Evolutionary conservation across 2,797 vertebrate genomes (phyloP).

Genomic region (Spinibarbus caldwelli): DNA sequence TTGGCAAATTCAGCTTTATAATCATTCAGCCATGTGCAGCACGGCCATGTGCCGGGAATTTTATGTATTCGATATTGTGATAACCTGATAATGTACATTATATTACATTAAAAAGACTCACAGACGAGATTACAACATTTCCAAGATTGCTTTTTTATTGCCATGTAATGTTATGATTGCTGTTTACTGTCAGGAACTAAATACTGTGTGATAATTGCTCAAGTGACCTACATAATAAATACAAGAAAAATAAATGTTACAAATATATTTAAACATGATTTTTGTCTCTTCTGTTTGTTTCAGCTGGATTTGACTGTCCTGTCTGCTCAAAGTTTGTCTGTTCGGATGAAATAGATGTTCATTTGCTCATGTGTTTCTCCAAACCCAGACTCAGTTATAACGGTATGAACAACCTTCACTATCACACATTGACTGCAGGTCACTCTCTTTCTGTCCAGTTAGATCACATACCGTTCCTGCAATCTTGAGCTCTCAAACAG

Average conservation of each 20-base stretch:
- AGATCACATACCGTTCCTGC: neutral
- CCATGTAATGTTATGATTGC: neutral
- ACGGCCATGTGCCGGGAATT: neutral
- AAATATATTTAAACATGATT: neutral
- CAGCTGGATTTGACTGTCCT: conserved; percentile 93
- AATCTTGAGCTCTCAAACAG: neutral
- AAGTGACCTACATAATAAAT: neutral
- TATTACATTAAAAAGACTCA: neutral
- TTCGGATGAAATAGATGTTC: conserved; percentile 94
- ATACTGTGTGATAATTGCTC: neutral
- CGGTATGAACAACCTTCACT: conserved; percentile 80
- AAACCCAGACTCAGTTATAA: conserved; percentile 96
- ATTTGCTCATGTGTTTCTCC: conserved; percentile 97
- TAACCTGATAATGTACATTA: neutral
- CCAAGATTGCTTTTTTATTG: neutral
- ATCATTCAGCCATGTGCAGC: neutral
- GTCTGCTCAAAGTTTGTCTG: conserved; percentile 96
- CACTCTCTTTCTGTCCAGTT: neutral
- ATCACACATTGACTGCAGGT: too few species aligned
- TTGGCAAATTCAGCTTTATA: neutral
- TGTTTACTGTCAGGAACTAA: neutral
- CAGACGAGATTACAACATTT: neutral
- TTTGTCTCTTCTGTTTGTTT: conserved; percentile 45
- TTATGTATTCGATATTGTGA: neutral
- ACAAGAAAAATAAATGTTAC: neutral